A percentile compares a stretch with the other conserved stretches of the same genome.
Evolutionary conservation across 92 coral and sea anemone genomes (phyloP).

Genomic region (Desmophyllum pertusum): DNA sequence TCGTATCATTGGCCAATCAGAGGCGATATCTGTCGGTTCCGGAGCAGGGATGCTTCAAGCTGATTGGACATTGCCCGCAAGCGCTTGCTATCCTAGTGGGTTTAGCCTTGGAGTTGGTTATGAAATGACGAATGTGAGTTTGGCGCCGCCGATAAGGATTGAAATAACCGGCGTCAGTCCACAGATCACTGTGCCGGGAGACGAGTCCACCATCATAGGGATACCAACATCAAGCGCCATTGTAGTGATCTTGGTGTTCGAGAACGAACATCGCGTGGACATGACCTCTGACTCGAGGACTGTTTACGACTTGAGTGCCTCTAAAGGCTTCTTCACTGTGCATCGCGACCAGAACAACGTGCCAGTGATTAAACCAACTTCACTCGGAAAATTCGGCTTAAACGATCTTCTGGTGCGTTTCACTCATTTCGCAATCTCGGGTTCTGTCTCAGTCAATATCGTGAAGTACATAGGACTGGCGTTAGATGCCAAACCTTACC

Average conservation of each 20-base stretch:
- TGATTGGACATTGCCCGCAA: constrained; percentile 51
- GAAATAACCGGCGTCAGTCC: constrained; percentile 50
- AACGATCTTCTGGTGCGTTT: constrained; percentile 48
- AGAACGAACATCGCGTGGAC: constrained; percentile 49
- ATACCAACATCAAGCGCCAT: constrained; percentile 57
- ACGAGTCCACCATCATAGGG: constrained; percentile 53
- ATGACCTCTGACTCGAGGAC: constrained; percentile 62
- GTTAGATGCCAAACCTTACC: constrained; percentile 52
- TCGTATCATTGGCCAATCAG: constrained; percentile 49
- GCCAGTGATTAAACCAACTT: constrained; percentile 45
- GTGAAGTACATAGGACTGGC: constrained; percentile 36
- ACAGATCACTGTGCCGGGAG: constrained; percentile 51
- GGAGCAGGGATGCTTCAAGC: constrained; percentile 58
- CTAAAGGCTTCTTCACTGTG: constrained; percentile 46
- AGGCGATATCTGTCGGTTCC: constrained; percentile 62
- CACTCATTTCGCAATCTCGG: constrained; percentile 41
- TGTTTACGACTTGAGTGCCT: constrained; percentile 39
- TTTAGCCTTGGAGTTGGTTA: constrained; percentile 56
- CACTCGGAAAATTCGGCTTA: constrained; percentile 31
- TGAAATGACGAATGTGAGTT: constrained; percentile 42
- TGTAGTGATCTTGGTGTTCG: constrained; percentile 46
- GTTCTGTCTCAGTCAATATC: constrained; percentile 34
- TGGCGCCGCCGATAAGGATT: constrained; percentile 37
- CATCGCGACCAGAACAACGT: constrained; percentile 41
- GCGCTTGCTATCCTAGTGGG: constrained; percentile 46